Conservation (phyloP, 1,140 invertebrate species). For the Megalopta genalis region DNA sequence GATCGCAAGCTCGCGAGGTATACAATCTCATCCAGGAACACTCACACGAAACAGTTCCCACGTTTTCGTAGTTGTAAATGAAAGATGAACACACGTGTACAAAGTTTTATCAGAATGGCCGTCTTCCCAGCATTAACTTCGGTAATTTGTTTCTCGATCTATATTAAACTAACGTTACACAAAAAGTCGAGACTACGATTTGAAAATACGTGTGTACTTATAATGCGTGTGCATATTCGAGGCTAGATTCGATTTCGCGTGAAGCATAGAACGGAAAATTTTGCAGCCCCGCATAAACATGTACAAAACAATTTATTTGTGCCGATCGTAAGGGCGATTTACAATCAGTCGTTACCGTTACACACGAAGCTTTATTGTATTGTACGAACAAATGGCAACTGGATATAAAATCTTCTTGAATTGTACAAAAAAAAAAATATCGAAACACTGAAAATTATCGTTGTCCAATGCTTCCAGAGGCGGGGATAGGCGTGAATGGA, state of each 20-base stretch:
- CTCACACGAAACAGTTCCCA: not conserved
- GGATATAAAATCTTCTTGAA: constrained; percentile 4
- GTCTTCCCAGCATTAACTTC: constrained; percentile 26
- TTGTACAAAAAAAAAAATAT: constrained; percentile 41
- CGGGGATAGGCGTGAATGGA: constrained; percentile 2
- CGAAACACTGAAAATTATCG: constrained; percentile 14
- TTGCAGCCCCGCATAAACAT: constrained; percentile 1
- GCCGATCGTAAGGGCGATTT: constrained; percentile 15
- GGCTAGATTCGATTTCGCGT: not conserved
- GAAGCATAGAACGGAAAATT: constrained; percentile 2
- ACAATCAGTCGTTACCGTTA: constrained; percentile 17
- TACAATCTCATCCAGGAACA: too few relatives aligned
- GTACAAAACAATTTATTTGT: constrained; percentile 26
- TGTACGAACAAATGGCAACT: not conserved
- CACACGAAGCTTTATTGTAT: constrained; percentile 1
- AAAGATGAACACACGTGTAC: not conserved
- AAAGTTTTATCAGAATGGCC: not conserved
- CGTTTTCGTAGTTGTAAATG: not conserved
- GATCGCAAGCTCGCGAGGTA: too few relatives aligned
- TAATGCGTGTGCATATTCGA: not conserved
- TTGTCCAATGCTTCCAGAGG: constrained; percentile 52
- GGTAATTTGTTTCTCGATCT: not conserved
- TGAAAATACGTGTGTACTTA: too few relatives aligned
- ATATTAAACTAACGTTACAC: not conserved
- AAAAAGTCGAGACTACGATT: not conserved